A percentile compares a stretch with the other conserved stretches of the same genome.
Evolutionary conservation across 2,888 invertebrate genomes (phyloP).

Genomic region (Agrotis segetum): DNA sequence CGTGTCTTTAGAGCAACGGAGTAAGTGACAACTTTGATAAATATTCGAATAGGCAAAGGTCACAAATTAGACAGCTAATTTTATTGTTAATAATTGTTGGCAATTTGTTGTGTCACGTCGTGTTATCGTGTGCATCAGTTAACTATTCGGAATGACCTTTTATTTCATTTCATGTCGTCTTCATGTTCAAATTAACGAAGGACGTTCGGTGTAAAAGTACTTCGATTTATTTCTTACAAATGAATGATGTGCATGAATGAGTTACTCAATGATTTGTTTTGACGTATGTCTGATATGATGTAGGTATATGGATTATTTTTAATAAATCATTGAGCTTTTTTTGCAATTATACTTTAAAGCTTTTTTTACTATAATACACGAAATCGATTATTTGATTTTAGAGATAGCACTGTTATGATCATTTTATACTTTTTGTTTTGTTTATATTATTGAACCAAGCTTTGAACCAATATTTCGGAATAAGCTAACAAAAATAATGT

Average conservation of each 20-base stretch:
- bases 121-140: conserved; percentile 69
- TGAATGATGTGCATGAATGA: conserved; percentile 54
- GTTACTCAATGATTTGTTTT: conserved; percentile 42
- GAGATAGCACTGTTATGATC: not conserved
- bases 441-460: not conserved
- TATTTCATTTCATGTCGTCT: conserved; percentile 62
- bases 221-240: conserved; percentile 49
- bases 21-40: conserved; percentile 58
- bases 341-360: not conserved
- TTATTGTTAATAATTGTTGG: conserved; percentile 76
- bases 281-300: conserved; percentile 28
- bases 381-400: not conserved
- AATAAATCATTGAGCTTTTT: conserved; percentile 16
- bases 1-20: conserved; percentile 21
- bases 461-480: not conserved
- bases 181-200: conserved; percentile 56
- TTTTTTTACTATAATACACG: not conserved
- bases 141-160: conserved; percentile 67
- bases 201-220: conserved; percentile 46
- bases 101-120: conserved; percentile 77
- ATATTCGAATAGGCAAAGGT: conserved; percentile 69
- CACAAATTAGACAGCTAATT: conserved; percentile 75
- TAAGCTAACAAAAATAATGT: not conserved
- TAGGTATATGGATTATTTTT: conserved; percentile 26
- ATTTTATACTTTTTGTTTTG: not conserved